Evolutionary conservation across 2,113 vertebrate genomes (phyloP).

Genomic region (Xiphophorus maculatus): DNA sequence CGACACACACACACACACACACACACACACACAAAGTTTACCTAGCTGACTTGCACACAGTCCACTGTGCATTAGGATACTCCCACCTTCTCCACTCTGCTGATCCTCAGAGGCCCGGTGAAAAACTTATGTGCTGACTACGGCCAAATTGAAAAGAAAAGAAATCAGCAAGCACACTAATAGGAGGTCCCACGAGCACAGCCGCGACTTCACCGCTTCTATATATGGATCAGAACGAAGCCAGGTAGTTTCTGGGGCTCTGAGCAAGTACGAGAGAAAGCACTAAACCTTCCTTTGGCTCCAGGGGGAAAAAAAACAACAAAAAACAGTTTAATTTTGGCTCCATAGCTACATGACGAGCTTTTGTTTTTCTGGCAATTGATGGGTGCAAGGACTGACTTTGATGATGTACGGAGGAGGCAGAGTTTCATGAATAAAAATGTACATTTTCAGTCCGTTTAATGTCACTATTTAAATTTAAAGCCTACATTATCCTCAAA

Average conservation of each 20-base stretch:
- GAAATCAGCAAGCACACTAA: slow-evolving; percentile 1
- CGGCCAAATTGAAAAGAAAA: background rate
- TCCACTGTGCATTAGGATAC: background rate
- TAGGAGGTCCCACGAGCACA: background rate
- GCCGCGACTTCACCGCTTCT: background rate
- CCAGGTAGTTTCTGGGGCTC: background rate
- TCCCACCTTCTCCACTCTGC: slow-evolving; percentile 1
- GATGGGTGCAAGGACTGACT: background rate
- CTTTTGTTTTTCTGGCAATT: background rate
- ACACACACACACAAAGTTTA: background rate
- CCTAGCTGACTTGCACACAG: background rate
- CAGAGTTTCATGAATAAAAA: too few species aligned
- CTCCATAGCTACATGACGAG: background rate
- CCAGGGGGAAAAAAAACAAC: too few species aligned
- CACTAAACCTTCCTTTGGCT: background rate
- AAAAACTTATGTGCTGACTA: slow-evolving; percentile 13
- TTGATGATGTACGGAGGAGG: background rate
- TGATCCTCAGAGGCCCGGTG: slow-evolving; percentile 20
- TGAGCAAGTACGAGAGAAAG: background rate
- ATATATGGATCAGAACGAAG: background rate
- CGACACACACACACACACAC: background rate
- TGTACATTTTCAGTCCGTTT: too few species aligned
- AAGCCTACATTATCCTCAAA: too few species aligned
- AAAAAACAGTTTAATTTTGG: background rate
- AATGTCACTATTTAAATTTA: too few species aligned